Base-by-base conservation (phyloP, 1,140 invertebrate genomes). In the Aphaenogaster ashmeadi region DNA sequence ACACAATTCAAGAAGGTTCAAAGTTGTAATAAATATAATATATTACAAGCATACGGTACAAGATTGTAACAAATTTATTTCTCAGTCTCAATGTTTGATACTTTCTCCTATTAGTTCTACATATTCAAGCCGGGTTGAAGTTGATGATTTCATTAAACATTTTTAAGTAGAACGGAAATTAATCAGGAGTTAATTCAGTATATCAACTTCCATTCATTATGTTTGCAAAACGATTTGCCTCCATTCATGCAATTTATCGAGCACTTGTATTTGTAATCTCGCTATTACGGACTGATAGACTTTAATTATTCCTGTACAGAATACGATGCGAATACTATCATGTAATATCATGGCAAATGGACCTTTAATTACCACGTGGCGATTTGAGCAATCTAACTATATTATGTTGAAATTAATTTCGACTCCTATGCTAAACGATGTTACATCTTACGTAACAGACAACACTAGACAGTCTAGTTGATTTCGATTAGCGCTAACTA, bases 291-390 rank as follows among this genome's bases (percentile, higher is more conserved):
- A 54, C n/a, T 44, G 21, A 74, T 74, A 41, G 54, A 74, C 38
- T 84, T 74, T 84, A 84, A 84, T 84, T 84, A 84, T 74, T 38
- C 13, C 27, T 75, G 36, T 18, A 50, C 18, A 33, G 36, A 47
- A 4, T 21, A 58, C 15, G 2, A 15, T 44, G 60, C 15, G 7
- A 1, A 67, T 54, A 50, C 38, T 41, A 21, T 66, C 7, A 36
- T 18, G n/a, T 69, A 18, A 27, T 52, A 33, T 33, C 38, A 36
- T 5, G 7, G 33, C 60, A 50, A 58, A 44, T 54, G 5, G 41
- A 47, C 8, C 44, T 41, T 50, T 41, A 69, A 81, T 56, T 54
- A 41, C 5, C 21, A 81, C 1, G 0, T 41, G 38, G 15, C 21
- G 52, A 69, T 41, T 81, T 56, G 8, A 81, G 5, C 41, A 69